These are phyloP conservation scores for Spermophilus dauricus DNA, from an alignment of 2,113 vertebrate genomes.

Conservation along the genomic window DNA sequence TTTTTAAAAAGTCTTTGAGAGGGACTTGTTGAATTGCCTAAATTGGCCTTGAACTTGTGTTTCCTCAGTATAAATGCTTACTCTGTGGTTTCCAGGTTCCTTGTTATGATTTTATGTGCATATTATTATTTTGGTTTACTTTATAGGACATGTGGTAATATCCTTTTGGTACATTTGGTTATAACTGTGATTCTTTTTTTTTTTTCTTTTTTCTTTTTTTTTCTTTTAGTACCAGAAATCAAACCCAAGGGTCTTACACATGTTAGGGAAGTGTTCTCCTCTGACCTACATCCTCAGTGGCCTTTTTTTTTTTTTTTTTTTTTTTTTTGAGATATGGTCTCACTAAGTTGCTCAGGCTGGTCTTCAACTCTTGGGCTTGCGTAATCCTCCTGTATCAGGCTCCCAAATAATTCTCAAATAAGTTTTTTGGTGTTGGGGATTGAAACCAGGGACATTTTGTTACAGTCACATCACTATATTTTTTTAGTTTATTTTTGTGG, in stretches of 20 bases:
- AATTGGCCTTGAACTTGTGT: neutral
- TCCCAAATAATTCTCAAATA: neutral
- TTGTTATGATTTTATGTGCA: neutral
- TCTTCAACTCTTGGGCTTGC: neutral
- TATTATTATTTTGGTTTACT: neutral
- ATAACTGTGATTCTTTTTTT: neutral
- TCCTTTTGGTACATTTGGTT: conserved; percentile 1
- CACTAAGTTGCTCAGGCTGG: neutral
- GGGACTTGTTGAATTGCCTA: too few relatives aligned
- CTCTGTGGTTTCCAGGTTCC: neutral
- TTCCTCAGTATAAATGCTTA: neutral
- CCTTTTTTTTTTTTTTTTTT: neutral
- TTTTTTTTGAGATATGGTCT: neutral
- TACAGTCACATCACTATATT: neutral
- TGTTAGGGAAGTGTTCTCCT: neutral
- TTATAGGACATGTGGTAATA: neutral
- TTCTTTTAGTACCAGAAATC: neutral
- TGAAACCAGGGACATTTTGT: too few relatives aligned
- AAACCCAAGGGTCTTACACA: neutral
- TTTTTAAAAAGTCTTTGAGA: too few relatives aligned
- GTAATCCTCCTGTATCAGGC: neutral
- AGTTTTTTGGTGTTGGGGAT: neutral
- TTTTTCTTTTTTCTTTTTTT: neutral
- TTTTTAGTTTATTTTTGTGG: neutral
- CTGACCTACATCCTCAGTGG: neutral